Evolutionary conservation across 1,140 invertebrate species (phyloP).

Genomic region (Drosophila ogumai): DNA sequence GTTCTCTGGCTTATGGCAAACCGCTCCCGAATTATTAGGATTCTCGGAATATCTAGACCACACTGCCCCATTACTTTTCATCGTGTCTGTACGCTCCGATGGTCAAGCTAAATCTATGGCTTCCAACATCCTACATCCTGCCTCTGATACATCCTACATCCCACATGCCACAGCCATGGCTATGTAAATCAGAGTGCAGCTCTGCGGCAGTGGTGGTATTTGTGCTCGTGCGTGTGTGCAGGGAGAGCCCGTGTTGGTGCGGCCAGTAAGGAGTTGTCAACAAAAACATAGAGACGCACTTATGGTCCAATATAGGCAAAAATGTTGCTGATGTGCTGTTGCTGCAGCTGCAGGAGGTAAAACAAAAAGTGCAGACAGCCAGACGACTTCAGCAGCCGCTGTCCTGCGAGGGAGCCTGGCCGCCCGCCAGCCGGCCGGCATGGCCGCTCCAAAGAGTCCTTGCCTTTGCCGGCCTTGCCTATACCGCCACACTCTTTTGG

Average conservation of each 20-base stretch:
- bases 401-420: constrained; percentile 25
- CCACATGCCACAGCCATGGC: constrained; percentile 24
- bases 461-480: constrained; percentile 40
- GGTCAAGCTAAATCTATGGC: constrained; percentile 50
- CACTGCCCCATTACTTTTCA: constrained; percentile 52
- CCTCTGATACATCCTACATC: constrained; percentile 1
- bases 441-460: constrained; percentile 10
- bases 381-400: constrained; percentile 30
- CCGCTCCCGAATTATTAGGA: constrained; percentile 1
- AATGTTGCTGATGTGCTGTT: constrained; percentile 52
- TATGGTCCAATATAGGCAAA: constrained; percentile 69
- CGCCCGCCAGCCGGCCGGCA: background rate
- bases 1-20: background rate
- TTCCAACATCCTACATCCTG: constrained; percentile 27
- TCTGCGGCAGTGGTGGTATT: constrained; percentile 18
- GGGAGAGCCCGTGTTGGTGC: constrained; percentile 36
- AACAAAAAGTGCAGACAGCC: constrained; percentile 67
- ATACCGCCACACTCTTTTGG: constrained; percentile 46
- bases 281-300: constrained; percentile 81
- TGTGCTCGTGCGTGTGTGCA: constrained; percentile 18
- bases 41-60: constrained; percentile 9
- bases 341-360: constrained; percentile 48
- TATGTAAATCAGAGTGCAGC: constrained; percentile 62
- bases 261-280: constrained; percentile 76
- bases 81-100: constrained; percentile 31